Evolutionary conservation across 2,888 invertebrate genomes (phyloP).

Genomic region (Parthenolecanium corni): DNA sequence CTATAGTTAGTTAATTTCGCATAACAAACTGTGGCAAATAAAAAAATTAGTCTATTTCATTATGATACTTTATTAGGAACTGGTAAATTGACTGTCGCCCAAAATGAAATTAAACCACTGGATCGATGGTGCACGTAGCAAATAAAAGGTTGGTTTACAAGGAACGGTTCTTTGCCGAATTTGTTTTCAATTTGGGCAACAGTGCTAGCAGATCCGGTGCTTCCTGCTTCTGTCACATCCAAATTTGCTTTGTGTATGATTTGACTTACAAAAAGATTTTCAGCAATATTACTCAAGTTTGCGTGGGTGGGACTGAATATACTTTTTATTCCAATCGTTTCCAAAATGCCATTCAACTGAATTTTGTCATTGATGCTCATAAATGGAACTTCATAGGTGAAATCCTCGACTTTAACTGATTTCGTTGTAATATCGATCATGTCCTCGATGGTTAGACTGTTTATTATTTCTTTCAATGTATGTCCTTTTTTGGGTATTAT

Average conservation of each 20-base stretch:
- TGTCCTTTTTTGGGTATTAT: constrained; percentile 39
- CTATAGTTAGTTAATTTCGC: too few species aligned
- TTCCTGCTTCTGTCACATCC: constrained; percentile 42
- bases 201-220: constrained; percentile 42
- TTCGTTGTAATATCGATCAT: constrained; percentile 33
- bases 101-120: constrained; percentile 41
- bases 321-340: constrained; percentile 48
- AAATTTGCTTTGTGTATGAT: constrained; percentile 43
- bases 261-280: constrained; percentile 34
- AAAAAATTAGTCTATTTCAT: too few species aligned
- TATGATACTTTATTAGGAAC: constrained; percentile 10
- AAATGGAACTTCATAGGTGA: constrained; percentile 46
- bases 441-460: constrained; percentile 45
- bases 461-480: constrained; percentile 37
- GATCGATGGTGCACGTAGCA: constrained; percentile 42
- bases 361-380: constrained; percentile 54
- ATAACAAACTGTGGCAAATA: too few species aligned
- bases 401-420: constrained; percentile 17
- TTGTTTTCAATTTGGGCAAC: constrained; percentile 38
- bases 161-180: constrained; percentile 38
- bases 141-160: constrained; percentile 42
- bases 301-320: constrained; percentile 51
- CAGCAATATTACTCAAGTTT: constrained; percentile 43
- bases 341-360: constrained; percentile 46
- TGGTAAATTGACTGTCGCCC: constrained; percentile 37